Conservation (phyloP, 2,113 vertebrate species). For the Pithys albifrons region DNA sequence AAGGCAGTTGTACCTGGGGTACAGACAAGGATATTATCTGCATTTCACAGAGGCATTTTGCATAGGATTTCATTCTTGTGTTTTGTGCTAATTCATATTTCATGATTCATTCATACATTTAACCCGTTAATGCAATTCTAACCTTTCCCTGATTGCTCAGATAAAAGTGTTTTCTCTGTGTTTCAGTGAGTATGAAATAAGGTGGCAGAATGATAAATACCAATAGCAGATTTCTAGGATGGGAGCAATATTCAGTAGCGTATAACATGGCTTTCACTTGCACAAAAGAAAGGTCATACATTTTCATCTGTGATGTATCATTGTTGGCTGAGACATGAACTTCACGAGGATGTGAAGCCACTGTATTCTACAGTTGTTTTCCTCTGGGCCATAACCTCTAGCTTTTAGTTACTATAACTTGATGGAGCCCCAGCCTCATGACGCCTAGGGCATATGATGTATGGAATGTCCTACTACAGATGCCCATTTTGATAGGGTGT, state of each 20-base stretch:
- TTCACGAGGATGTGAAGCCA: neutral
- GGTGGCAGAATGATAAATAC: constrained; percentile 60
- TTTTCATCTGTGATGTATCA: constrained; percentile 32
- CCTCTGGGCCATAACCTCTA: neutral
- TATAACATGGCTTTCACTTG: constrained; percentile 29
- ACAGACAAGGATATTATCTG: neutral
- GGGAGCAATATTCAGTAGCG: neutral
- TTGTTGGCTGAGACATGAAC: neutral
- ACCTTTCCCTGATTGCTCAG: constrained; percentile 1
- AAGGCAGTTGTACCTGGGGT: neutral
- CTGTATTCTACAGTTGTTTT: neutral
- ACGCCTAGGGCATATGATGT: neutral
- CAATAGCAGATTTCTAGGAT: neutral
- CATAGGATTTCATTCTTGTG: neutral
- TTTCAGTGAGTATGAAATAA: constrained; percentile 20
- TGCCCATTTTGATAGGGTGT: neutral
- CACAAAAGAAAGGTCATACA: constrained; percentile 34
- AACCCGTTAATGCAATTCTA: neutral
- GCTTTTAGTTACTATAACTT: neutral
- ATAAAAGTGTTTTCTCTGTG: neutral
- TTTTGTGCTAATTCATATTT: constrained; percentile 6
- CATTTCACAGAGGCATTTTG: neutral
- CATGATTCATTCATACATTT: neutral
- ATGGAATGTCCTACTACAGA: neutral
- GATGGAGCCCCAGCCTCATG: neutral